Evolutionary conservation across 1,140 invertebrate genomes (phyloP).

Genomic region (Arctopsyche grandis): DNA sequence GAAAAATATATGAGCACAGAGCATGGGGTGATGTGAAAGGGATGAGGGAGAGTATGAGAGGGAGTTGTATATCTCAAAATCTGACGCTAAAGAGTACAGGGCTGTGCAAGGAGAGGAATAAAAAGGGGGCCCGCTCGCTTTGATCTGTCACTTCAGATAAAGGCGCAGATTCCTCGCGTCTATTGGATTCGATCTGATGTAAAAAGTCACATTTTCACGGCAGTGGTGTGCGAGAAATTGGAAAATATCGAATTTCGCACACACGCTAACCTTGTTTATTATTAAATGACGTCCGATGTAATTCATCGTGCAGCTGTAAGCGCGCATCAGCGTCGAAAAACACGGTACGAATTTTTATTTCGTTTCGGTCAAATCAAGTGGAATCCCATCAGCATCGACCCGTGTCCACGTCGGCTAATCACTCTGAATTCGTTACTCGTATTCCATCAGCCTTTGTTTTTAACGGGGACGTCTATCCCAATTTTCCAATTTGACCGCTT

Average conservation of each 20-base stretch:
- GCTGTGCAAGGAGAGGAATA: background rate
- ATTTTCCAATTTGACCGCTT: constrained; percentile 22
- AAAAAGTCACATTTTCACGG: background rate
- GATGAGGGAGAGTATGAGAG: too few species aligned
- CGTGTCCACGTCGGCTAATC: constrained; percentile 6
- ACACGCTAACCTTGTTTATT: too few species aligned
- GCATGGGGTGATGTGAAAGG: background rate
- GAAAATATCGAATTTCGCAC: too few species aligned
- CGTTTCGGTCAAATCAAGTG: background rate
- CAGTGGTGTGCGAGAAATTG: too few species aligned
- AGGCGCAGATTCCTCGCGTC: background rate
- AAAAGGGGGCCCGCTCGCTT: background rate
- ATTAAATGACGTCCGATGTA: too few species aligned
- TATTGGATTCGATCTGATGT: background rate
- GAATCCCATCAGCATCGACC: background rate
- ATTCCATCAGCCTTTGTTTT: constrained; percentile 32
- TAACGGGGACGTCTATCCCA: background rate
- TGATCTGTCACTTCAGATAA: background rate
- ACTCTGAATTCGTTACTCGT: constrained; percentile 24
- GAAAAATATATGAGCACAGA: background rate
- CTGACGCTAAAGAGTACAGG: background rate
- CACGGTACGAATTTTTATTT: background rate
- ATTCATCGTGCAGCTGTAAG: too few species aligned
- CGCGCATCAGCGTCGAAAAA: too few species aligned
- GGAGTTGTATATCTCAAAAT: too few species aligned